Percentiles rank a stretch among this genome's conserved stretches.
Conservation (phyloP, 1,140 invertebrate genomes). For the Hycleus phaleratus region DNA sequence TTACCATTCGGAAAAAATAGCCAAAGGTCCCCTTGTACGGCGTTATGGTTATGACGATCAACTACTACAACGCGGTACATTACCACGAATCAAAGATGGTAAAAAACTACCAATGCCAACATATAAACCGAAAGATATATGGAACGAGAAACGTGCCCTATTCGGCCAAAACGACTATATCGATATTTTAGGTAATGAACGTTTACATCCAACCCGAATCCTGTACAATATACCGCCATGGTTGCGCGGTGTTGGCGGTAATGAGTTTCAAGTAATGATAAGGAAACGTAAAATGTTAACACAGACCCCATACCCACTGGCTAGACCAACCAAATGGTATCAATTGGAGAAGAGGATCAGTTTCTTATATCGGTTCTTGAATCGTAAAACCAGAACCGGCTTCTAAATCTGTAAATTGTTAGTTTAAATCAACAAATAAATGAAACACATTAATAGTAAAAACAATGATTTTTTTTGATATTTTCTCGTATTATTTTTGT, state of each 20-base stretch:
- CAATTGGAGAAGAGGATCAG: constrained; percentile 63
- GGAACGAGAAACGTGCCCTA: constrained; percentile 67
- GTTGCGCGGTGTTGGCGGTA: constrained; percentile 79
- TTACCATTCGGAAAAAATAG: constrained; percentile 61
- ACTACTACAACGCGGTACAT: constrained; percentile 55
- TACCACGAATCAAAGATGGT: constrained; percentile 53
- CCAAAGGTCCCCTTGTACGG: constrained; percentile 50
- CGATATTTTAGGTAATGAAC: constrained; percentile 80
- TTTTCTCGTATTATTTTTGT: neutral
- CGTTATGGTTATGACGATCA: constrained; percentile 64
- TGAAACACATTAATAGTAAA: neutral
- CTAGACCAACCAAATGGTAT: constrained; percentile 67
- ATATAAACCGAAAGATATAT: constrained; percentile 65
- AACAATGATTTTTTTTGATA: neutral
- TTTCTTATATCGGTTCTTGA: constrained; percentile 68
- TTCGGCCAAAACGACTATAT: constrained; percentile 97
- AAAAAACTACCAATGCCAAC: constrained; percentile 54
- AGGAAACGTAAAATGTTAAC: constrained; percentile 62
- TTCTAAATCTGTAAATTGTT: constrained; percentile 31
- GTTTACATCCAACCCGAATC: constrained; percentile 72
- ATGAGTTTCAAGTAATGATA: constrained; percentile 76
- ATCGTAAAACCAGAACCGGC: constrained; percentile 68
- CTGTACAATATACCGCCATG: constrained; percentile 77
- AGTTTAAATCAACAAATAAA: constrained; percentile 16
- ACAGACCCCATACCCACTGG: constrained; percentile 48